Percentiles rank a stretch among this genome's conserved stretches.
phyloP scores from a whole-genome alignment of 2,113 vertebrate genomes.

The Menidia beryllina region DNA sequence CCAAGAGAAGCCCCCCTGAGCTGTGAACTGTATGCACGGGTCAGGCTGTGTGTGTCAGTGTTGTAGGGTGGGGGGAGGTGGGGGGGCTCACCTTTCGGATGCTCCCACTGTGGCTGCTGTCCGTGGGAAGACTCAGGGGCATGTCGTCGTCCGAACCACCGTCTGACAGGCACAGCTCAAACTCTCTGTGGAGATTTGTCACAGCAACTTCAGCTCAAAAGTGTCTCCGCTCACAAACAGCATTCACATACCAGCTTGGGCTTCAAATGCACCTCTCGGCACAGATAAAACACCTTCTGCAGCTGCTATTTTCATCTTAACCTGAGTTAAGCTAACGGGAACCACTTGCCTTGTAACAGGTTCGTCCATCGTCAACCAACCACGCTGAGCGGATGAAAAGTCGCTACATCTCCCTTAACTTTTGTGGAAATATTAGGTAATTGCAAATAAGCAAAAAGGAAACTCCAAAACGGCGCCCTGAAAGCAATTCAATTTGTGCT shows the following conservation, averaged over 20 bases:
- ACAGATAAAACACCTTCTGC: neutral
- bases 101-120: conserved; percentile 63
- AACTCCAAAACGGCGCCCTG: neutral
- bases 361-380: conserved; percentile 64
- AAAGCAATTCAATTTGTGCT: neutral
- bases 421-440: neutral
- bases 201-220: neutral
- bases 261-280: neutral
- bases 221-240: neutral
- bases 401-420: conserved; percentile 42
- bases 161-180: conserved; percentile 70
- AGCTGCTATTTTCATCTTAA: no score
- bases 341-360: conserved; percentile 67
- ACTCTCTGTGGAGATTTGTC: conserved; percentile 30
- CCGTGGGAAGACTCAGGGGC: conserved; percentile 40
- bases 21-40: no score
- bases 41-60: neutral
- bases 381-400: neutral
- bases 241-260: no score
- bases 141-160: conserved; percentile 70
- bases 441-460: neutral
- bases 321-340: conserved; percentile 20
- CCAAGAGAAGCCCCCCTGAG: no score
- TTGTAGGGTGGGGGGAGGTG: no score
- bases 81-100: conserved; percentile 77